Evolutionary conservation across 2,888 invertebrate species (phyloP), one percentile per base, ranked within the genome.

Genomic region (Scaptomyza cyrtandrae): DNA sequence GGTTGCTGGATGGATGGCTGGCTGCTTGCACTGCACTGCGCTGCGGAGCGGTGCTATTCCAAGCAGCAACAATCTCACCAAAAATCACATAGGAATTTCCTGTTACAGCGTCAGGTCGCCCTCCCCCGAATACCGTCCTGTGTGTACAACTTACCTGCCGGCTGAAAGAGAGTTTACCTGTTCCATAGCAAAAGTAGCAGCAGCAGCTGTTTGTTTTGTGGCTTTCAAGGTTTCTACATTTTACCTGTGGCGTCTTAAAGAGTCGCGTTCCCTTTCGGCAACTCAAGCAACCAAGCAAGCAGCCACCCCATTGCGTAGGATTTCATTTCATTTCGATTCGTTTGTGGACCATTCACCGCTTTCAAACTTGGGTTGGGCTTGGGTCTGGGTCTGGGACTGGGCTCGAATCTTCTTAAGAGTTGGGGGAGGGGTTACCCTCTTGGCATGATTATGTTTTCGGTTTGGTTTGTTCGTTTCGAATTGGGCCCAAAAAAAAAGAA

Each of bases 231-330:
- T 82, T 87, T 82, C 71, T 78, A 71, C 35, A 35, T 81, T 79
- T 87, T 85, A 87, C 87, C 89, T 88, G 83, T 86, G 84, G 88
- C 87, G 58, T 78, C 75, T 66, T 45, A 0, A 29, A 11, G 54
- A 60, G 59, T 54, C 78, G 69, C 79, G 67, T 78, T 77, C 75
- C 85, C 87, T 83, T 72, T 63, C 49, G 50, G 33, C 65, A 29
- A 14, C n/a, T 6, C 16, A 41, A 31, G 86, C 83, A 86, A 88
- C 88, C 84, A n/a, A n/a, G 31, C 45, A 59, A 45, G 55, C 57
- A 77, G 86, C 83, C 88, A 88, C 88, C 84, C 88, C 84, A 84
- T 86, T 88, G 83, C 89, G 88, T 84, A 89, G 89, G 89, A 83
- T 86, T 80, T 27, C 78, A 86, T 71, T 88, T 85, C 50, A 62